Percentiles rank a stretch among this genome's conserved stretches.
Evolutionary conservation across 1,140 invertebrate genomes (phyloP).

Genomic region (Caenorhabditis inopinata): DNA sequence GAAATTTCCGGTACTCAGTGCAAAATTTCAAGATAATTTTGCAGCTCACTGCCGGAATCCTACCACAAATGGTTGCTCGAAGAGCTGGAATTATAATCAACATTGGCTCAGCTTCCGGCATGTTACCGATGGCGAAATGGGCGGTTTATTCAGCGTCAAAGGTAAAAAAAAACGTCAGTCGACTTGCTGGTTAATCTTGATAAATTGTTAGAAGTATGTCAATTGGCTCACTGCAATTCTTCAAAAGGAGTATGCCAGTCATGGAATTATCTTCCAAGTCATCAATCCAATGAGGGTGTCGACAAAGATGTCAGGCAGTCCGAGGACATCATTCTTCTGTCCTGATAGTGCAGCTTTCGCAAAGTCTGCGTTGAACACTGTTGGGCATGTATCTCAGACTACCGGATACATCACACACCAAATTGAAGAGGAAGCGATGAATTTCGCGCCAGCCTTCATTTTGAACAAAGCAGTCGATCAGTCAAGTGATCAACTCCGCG

Average conservation of each 20-base stretch:
- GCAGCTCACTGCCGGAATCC: constrained; percentile 48
- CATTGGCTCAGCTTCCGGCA: constrained; percentile 49
- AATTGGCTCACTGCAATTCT: constrained; percentile 50
- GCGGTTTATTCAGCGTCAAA: constrained; percentile 61
- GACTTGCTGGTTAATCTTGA: not conserved
- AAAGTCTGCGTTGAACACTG: constrained; percentile 53
- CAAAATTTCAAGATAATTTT: constrained; percentile 34
- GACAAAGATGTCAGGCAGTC: constrained; percentile 59
- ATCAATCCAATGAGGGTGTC: constrained; percentile 62
- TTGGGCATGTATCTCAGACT: constrained; percentile 57
- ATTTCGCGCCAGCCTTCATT: not conserved
- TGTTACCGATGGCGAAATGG: constrained; percentile 49
- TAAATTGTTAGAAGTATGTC: constrained; percentile 53
- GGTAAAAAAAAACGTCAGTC: constrained; percentile 6
- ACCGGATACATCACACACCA: constrained; percentile 63
- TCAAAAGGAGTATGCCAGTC: constrained; percentile 56
- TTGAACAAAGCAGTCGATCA: not conserved
- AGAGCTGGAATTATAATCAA: constrained; percentile 52
- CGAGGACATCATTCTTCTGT: constrained; percentile 56
- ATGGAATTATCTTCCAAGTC: constrained; percentile 56
- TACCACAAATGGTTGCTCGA: constrained; percentile 49
- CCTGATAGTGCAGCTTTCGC: constrained; percentile 52
- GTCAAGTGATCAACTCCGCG: not conserved
- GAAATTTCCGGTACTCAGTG: not conserved
- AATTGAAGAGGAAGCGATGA: constrained; percentile 38